Conservation (phyloP, 2,797 vertebrate species). For the Gephyroberyx darwinii region DNA sequence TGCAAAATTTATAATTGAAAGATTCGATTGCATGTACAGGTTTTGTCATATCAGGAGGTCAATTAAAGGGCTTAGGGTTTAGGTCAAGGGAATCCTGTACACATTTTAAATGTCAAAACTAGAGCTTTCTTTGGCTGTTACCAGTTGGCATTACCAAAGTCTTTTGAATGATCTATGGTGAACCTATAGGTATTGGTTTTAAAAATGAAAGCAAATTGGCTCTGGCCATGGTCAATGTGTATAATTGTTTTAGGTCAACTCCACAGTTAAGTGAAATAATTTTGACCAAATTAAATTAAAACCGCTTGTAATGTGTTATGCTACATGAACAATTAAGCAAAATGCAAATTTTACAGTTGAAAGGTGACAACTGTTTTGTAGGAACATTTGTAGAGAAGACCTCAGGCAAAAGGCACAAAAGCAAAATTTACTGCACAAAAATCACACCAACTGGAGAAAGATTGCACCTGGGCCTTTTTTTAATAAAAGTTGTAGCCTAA, state of each 20-base stretch:
- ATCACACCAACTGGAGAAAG: slow-evolving; percentile 24
- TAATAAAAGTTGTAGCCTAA: background rate
- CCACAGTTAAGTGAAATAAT: background rate
- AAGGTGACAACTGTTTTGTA: slow-evolving; percentile 3
- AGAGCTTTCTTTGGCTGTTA: slow-evolving; percentile 50
- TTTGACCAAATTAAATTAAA: background rate
- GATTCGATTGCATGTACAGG: no score
- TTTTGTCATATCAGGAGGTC: background rate
- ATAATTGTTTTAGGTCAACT: background rate
- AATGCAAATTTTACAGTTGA: background rate
- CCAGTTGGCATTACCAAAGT: background rate
- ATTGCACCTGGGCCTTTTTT: slow-evolving; percentile 12
- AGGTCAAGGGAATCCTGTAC: background rate
- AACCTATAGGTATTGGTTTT: background rate
- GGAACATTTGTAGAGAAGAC: slow-evolving; percentile 16
- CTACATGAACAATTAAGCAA: background rate
- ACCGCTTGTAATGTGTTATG: background rate
- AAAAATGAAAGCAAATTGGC: background rate
- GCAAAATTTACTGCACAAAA: slow-evolving; percentile 40
- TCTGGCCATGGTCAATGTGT: background rate
- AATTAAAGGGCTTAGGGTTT: background rate
- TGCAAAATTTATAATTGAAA: background rate
- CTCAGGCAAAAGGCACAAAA: slow-evolving; percentile 66
- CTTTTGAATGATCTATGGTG: background rate
- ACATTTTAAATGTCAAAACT: background rate